These are phyloP conservation scores for Trichoplax adhaerens DNA, from an alignment of 37 sponge, comb jelly and placozoan genomes.

Conservation along the genomic window DNA sequence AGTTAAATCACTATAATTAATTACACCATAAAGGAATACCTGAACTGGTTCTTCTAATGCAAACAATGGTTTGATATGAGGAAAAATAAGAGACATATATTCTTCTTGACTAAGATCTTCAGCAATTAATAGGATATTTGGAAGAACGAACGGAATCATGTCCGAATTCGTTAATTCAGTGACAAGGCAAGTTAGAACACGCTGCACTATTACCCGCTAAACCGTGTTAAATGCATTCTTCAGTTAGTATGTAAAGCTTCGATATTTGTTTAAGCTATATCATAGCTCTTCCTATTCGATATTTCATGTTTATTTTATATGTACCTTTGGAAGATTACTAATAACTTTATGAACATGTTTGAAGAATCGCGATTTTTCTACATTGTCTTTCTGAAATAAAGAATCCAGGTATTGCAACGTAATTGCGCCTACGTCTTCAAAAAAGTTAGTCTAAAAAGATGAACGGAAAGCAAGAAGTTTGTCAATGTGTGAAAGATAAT, in stretches of 20 bases:
- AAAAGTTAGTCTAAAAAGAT: slow-evolving; percentile 29
- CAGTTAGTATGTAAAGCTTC: too few relatives aligned
- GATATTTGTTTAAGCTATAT: too few relatives aligned
- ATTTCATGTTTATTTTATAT: neutral
- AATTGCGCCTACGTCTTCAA: slow-evolving; percentile 31
- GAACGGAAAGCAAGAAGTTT: neutral
- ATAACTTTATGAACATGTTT: slow-evolving; percentile 30
- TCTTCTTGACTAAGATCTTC: slow-evolving; percentile 49
- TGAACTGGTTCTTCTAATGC: slow-evolving; percentile 58
- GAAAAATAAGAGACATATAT: slow-evolving; percentile 30
- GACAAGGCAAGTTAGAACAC: slow-evolving; percentile 39
- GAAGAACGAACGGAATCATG: slow-evolving; percentile 78
- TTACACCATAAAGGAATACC: slow-evolving; percentile 18
- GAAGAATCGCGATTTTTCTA: slow-evolving; percentile 77
- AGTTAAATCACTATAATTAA: slow-evolving; percentile 2
- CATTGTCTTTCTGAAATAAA: slow-evolving; percentile 42
- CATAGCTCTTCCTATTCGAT: neutral
- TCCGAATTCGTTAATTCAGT: slow-evolving; percentile 46
- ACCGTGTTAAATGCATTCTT: neutral
- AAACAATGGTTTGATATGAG: slow-evolving; percentile 40
- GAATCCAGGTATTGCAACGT: slow-evolving; percentile 50
- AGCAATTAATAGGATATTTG: slow-evolving; percentile 46
- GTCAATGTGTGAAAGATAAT: neutral
- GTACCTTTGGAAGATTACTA: slow-evolving; percentile 45
- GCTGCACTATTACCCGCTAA: slow-evolving; percentile 38